Evolutionary conservation across 1,140 invertebrate genomes (phyloP), one percentile per base, ranked within the genome.

Genomic region (Coelopa frigida): DNA sequence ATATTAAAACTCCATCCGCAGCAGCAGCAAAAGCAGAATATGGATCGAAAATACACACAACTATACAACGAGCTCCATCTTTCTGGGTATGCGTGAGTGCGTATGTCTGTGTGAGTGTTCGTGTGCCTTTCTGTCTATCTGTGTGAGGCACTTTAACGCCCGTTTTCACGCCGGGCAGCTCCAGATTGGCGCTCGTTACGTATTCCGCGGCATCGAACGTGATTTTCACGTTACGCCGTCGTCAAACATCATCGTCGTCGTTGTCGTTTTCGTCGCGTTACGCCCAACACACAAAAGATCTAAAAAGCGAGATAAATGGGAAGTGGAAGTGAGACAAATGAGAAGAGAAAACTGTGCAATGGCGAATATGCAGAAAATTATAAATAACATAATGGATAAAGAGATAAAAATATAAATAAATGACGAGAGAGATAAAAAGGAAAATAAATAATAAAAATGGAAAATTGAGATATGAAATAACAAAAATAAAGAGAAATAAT

Each of bases 241-340:
- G 40, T 29, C 40, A 24, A 42, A 42, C 40, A 29, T 29, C 40
- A 29, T 42, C 32, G 40, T 22, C 32, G 40, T 42, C 32, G 40
- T 42, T 42, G 40, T 42, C 27, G 24, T 20, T 42, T 24, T 29
- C 40, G 40, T 42, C 24, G 32, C 18, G 24, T 42, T 20, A 29
- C 32, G 15, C 17, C 40, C 24, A 42, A 27, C 11, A 42, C 27
- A 23, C 27, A 42, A 42, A 29, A 24, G 27, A 24, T 42, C 24
- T 42, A 42, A 42, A 29, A 29, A 42, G 17, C 17, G 4, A n/a
- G 7, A 29, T 29, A 29, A 7, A 29, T 29, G n/a, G 27, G n/a
- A n/a, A 8, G 27, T 8, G 27, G 7, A 8, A 29, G 7, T 29
- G 27, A n/a, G 27, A 29, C n/a, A 29, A 7, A 29, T 29, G 21